These are phyloP conservation scores for Solea solea DNA, from an alignment of 2,113 vertebrate genomes.

Conservation along the genomic window DNA sequence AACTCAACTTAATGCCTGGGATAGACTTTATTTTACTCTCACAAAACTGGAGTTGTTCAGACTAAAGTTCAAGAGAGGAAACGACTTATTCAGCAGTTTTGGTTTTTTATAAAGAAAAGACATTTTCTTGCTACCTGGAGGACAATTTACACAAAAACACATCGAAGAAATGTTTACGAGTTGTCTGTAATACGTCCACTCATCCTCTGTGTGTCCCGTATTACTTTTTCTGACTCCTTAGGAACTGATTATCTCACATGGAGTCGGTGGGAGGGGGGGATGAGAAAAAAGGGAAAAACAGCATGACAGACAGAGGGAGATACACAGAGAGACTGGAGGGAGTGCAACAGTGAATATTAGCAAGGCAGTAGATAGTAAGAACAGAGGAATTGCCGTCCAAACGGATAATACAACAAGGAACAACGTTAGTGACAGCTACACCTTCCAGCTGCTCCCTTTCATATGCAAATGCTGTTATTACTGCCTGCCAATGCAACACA, in stretches of 20 bases:
- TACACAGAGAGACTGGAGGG: conserved; percentile 22
- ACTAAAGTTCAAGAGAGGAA: no score
- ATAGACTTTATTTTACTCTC: background rate
- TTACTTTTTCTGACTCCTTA: background rate
- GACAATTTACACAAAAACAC: background rate
- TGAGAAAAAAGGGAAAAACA: background rate
- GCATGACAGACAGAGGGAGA: conserved; percentile 24
- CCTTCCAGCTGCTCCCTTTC: conserved; percentile 75
- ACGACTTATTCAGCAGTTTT: no score
- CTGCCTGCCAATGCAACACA: conserved; percentile 56
- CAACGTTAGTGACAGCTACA: conserved; percentile 58
- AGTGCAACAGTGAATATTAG: conserved; percentile 14
- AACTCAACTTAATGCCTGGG: conserved; percentile 29
- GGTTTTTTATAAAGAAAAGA: no score
- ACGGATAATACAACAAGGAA: conserved; percentile 54
- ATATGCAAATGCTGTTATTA: conserved; percentile 79
- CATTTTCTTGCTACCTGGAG: no score
- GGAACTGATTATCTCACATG: conserved; percentile 9
- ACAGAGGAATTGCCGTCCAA: conserved; percentile 56
- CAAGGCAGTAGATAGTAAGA: conserved; percentile 19
- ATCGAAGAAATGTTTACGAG: background rate
- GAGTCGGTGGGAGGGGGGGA: background rate
- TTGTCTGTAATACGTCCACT: no score
- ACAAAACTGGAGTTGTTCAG: background rate
- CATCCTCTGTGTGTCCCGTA: background rate